Percentiles rank a stretch among this genome's conserved stretches.
phyloP scores from a whole-genome alignment of 2,113 vertebrate genomes.

The Aepyceros melampus region DNA sequence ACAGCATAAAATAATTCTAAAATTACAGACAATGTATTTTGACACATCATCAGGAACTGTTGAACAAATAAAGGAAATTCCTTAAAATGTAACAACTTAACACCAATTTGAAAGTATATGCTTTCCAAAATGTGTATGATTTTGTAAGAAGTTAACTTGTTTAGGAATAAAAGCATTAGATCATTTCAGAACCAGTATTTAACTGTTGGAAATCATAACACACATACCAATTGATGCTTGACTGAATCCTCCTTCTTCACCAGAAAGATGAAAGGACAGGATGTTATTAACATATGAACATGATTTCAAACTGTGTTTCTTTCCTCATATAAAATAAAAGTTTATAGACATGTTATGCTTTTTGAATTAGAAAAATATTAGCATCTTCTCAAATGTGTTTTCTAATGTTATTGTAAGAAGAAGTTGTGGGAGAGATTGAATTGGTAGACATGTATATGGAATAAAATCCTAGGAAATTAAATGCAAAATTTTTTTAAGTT shows the following conservation, averaged over 20 bases:
- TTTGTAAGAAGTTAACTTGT: background rate
- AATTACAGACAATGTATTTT: background rate
- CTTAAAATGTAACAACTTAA: background rate
- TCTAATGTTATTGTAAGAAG: background rate
- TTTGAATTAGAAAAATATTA: background rate
- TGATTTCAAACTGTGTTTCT: background rate
- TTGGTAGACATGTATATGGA: background rate
- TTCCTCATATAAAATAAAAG: conserved; percentile 19
- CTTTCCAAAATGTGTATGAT: background rate
- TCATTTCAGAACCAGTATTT: background rate
- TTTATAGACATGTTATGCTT: background rate
- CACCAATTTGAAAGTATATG: background rate
- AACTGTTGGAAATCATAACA: conserved; percentile 6
- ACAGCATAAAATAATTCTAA: background rate
- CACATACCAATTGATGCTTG: background rate
- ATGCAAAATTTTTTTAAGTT: background rate
- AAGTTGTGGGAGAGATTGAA: background rate
- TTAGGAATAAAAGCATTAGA: background rate
- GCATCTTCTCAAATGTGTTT: background rate
- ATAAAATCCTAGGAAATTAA: background rate
- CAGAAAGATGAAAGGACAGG: background rate
- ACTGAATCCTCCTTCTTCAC: background rate
- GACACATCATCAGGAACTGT: background rate
- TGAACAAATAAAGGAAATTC: background rate
- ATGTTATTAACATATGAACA: background rate